Evolutionary conservation across 2,113 vertebrate species (phyloP), one percentile per base, ranked within the genome.

Genomic region (Scartelaos histophorus): DNA sequence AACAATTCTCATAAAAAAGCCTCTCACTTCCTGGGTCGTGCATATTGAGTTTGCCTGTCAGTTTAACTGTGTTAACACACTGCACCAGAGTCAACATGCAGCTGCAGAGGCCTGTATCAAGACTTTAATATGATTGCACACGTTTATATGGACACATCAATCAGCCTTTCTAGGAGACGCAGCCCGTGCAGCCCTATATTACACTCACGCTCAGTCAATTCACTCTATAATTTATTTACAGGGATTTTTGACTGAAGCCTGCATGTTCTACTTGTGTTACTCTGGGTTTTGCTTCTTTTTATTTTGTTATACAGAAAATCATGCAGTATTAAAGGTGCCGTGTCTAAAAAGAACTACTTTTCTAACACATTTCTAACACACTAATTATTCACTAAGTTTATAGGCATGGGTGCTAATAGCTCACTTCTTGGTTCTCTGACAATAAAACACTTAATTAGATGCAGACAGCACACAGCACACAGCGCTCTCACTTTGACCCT

Each of bases 41-140:
- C 13, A 38, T 35, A 64, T 64, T 64, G 61, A 64, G 29, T 38
- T 35, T 62, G 57, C 13, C 25, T 60, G 57, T 12, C 57, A 29
- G 57, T 60, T 60, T 60, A 60, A 60, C 57, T 60, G 57, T 60
- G 57, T 61, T 61, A 34, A 34, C 58, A 61, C 16, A 61, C 58
- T 34, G 58, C 7, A 7, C 38, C 34, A 43, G 60, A 62, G 61
- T 64, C 17, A 64, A 64, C 61, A 64, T n/a, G 34, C 61, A 43
- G 61, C 60, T 13, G 61, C 17, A 62, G 60, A 35, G 12, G 34
- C 61, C 34, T 17, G 19, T 64, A 38, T 19, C 9, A 64, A 64
- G 34, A 64, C 61, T 64, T 64, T 64, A 38, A 38, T 38, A n/a
- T 21, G 16, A 64, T 34, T 17, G 58, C 57, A 60, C 60, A 62